phyloP scores from a whole-genome alignment of 2,888 invertebrate species.

The Drosophila tripunctata region DNA sequence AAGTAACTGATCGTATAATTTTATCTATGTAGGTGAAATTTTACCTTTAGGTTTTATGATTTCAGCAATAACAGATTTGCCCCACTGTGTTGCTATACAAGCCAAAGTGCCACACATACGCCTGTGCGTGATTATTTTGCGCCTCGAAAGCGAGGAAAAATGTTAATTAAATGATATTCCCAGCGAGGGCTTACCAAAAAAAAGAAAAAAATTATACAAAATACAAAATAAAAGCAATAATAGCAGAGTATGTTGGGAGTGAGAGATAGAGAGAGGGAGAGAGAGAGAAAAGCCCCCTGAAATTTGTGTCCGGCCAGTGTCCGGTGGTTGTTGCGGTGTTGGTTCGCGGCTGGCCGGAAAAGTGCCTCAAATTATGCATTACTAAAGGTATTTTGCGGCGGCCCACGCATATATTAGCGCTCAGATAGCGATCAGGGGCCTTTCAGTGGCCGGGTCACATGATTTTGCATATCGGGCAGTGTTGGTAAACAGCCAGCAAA shows the following conservation, averaged over 20 bases:
- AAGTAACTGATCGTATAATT: no score
- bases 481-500: conserved; percentile 11
- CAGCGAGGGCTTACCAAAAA: conserved; percentile 42
- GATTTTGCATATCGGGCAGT: conserved; percentile 71
- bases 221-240: conserved; percentile 33
- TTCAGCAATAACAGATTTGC: background rate
- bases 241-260: background rate
- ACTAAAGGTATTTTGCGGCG: conserved; percentile 62
- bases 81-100: conserved; percentile 19
- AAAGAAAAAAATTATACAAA: conserved; percentile 18
- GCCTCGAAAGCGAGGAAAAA: conserved; percentile 69
- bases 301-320: conserved; percentile 53
- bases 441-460: conserved; percentile 55
- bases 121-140: conserved; percentile 79
- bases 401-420: conserved; percentile 76
- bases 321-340: conserved; percentile 51
- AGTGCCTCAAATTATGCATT: conserved; percentile 78
- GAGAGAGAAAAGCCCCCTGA: conserved; percentile 39
- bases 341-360: conserved; percentile 65
- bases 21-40: background rate
- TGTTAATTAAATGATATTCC: conserved; percentile 79
- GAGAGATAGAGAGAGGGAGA: no score
- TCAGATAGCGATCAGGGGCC: conserved; percentile 66
- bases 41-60: background rate
- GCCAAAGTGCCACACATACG: conserved; percentile 36